Conservation (phyloP, 2,797 vertebrate species). For the Poecile montanus region DNA sequence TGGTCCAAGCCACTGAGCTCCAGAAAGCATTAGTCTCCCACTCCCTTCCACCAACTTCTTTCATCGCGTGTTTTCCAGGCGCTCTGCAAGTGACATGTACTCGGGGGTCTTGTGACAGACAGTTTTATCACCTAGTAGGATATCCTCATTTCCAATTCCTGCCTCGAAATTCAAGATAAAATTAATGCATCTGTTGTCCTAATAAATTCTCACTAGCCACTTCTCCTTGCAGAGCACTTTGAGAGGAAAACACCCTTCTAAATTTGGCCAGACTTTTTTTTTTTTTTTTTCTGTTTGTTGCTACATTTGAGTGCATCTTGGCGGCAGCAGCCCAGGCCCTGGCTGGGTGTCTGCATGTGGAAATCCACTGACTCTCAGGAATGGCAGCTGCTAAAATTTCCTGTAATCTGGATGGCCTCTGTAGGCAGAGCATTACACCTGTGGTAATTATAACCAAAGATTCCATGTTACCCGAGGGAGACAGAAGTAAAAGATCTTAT, state of each 20-base stretch:
- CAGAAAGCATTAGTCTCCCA: constrained; percentile 49
- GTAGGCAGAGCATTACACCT: constrained; percentile 33
- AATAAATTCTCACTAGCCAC: constrained; percentile 71
- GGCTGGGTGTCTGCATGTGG: constrained; percentile 12
- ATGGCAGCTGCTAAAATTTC: constrained; percentile 43
- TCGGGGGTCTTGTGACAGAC: constrained; percentile 73
- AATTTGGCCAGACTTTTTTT: constrained; percentile 55
- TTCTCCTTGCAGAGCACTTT: constrained; percentile 63
- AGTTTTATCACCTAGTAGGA: constrained; percentile 77
- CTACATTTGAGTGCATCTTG: constrained; percentile 30
- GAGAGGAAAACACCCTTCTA: constrained; percentile 61
- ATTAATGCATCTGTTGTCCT: constrained; percentile 72
- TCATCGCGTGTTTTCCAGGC: constrained; percentile 51
- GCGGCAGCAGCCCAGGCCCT: constrained; percentile 28
- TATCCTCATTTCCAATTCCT: constrained; percentile 73
- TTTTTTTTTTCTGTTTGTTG: constrained; percentile 14
- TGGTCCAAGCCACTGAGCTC: constrained; percentile 43
- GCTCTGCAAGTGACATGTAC: constrained; percentile 66
- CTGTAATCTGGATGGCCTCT: constrained; percentile 56
- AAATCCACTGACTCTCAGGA: constrained; percentile 37
- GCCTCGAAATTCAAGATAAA: constrained; percentile 71
- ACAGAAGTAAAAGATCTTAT: constrained; percentile 64
- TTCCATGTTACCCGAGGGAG: not conserved
- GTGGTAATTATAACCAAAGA: constrained; percentile 54
- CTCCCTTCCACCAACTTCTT: constrained; percentile 56